Base-by-base conservation (phyloP, 2,888 invertebrate species). In the Tridacna gigas region DNA sequence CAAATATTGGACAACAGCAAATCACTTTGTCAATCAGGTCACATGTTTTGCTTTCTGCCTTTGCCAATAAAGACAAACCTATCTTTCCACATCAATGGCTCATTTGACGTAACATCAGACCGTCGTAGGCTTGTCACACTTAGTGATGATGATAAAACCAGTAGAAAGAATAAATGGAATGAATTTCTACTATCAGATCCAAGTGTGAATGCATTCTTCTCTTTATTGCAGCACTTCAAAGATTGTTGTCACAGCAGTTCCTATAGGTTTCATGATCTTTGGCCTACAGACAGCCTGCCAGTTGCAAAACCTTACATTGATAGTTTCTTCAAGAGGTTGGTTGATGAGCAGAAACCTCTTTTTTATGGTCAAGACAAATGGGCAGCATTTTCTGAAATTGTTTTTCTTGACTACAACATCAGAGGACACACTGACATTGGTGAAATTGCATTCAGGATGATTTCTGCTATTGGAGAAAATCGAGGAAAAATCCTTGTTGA, bases 61-160 rank as follows among this genome's bases (percentile, higher is more conserved):
- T 85, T 94, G 28, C 93, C 94, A 26, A 87, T 93, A 22, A 78
- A 85, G 48, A 90, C 89, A 3, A 86, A 86, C 0, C 86, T 93
- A 11, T 90, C 91, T 12, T 86, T 93, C n/a, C 93, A 93, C 77
- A 83, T 94, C 47, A 94, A 94, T 85, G 94, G 91, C 0, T 88
- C 90, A 13, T 94, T 94, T 90, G 56, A 92, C 28, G 89, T 94
- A 5, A 90, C 91, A 22, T 91, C 93, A 20, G 91, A 93, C 69
- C 77, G 94, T 28, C 82, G 92, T 18, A 88, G 90, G 48, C 88
- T 94, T 15, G 74, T 82, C 9, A 81, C 82, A 37, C 76, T 78
- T 26, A 91, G 91, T 12, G 90, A 89, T 51, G 94, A 94, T 83
- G 94, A 94, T 86, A 93, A 91, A 79, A 63, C 28, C 15, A 65